Evolutionary conservation across 2,888 invertebrate genomes (phyloP).

Genomic region (Galerucella pusilla): DNA sequence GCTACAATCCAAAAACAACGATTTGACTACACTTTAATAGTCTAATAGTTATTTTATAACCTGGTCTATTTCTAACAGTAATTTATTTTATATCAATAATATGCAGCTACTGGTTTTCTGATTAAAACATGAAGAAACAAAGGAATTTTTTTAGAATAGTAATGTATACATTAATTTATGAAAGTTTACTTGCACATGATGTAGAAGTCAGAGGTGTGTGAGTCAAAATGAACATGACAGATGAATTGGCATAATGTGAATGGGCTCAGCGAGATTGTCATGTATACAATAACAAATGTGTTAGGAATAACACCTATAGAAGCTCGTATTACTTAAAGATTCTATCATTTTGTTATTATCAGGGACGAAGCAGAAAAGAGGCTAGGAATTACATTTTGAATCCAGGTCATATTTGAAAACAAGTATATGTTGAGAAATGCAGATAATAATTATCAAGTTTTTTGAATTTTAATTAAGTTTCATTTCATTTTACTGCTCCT

Average conservation of each 20-base stretch:
- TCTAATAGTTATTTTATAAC: background rate
- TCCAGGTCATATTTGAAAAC: no score
- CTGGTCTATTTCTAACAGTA: background rate
- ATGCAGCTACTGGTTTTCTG: conserved; percentile 24
- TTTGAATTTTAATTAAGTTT: no score
- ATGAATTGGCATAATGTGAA: conserved; percentile 7
- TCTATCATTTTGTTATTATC: conserved; percentile 5
- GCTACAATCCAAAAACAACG: background rate
- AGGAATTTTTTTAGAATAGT: conserved; percentile 17
- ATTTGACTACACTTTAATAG: background rate
- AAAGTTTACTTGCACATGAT: conserved; percentile 3
- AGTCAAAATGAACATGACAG: conserved; percentile 4
- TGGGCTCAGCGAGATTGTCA: background rate
- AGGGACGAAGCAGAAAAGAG: background rate
- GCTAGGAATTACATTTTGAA: background rate
- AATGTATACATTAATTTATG: background rate
- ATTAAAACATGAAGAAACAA: conserved; percentile 19
- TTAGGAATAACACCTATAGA: conserved; percentile 9
- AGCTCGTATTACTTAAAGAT: background rate
- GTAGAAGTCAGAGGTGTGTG: conserved; percentile 4
- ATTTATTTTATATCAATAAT: background rate
- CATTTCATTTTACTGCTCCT: no score
- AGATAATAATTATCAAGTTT: no score
- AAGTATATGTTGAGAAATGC: no score
- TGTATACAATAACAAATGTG: conserved; percentile 7